Evolutionary conservation across 2,113 vertebrate species (phyloP), one percentile per base, ranked within the genome.

Genomic region (Leptobrachium leishanense): DNA sequence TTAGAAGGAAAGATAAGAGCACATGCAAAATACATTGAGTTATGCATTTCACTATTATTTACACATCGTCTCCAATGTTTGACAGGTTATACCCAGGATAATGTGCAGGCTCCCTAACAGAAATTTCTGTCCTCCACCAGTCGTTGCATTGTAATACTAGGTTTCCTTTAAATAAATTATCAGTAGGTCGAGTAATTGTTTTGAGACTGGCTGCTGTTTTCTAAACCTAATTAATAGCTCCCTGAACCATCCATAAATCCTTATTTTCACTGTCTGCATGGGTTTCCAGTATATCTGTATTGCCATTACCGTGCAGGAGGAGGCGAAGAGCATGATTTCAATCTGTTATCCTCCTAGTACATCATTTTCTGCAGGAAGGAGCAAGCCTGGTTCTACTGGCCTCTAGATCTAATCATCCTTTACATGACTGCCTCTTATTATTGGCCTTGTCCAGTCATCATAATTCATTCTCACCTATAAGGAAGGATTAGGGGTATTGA

Each of bases 101-200:
- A 4, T 50, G 46, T 50, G 46, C 46, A 50, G 4, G 46, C 4
- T 31, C 46, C 46, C 46, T 50, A 5, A 50, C 46, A 50, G 46
- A 50, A 8, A 50, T 50, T 8, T 50, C 46, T 50, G 46, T 50
- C 46, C 46, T 50, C 8, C 46, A 50, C 4, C 4, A 50, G 46
- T 8, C 4, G 46, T 50, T 50, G 4, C 46, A 50, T 50, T 4
- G 4, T 50, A 50, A 50, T 50, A 8, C 46, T 50, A 8, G 8
- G 31, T 69, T 69, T 69, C 68, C 13, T 46, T 69, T 69, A 46
- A 46, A 15, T 50, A 50, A 69, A 44, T 44, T 69, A 69, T 9
- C 13, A 68, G 66, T 43, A 44, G 13, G 40, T 68, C 13, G 66
- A 41, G 43, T 68, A 68, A 68, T 68, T 68, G 42, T 68, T 42